Evolutionary conservation across 2,113 vertebrate species (phyloP).

Genomic region (Tylochromis polylepis): DNA sequence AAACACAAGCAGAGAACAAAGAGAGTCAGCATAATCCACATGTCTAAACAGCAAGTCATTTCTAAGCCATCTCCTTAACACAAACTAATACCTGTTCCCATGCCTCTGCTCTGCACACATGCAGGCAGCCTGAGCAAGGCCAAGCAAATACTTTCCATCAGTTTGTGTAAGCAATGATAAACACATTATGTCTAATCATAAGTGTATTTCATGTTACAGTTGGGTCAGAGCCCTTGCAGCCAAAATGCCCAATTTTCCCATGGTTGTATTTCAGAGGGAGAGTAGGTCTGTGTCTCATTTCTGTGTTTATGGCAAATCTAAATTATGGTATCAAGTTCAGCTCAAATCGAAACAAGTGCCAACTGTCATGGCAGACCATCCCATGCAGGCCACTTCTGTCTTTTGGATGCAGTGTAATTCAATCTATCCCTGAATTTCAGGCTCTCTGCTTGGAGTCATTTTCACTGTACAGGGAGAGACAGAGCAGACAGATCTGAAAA

Average conservation of each 20-base stretch:
- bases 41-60: background rate
- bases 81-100: conserved; percentile 10
- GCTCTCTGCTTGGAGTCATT: conserved; percentile 42
- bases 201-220: conserved; percentile 21
- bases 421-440: conserved; percentile 18
- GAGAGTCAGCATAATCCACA: background rate
- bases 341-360: conserved; percentile 29
- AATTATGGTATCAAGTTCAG: conserved; percentile 64
- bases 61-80: background rate
- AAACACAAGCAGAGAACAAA: background rate
- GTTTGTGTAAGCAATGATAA: conserved; percentile 56
- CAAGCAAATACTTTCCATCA: conserved; percentile 39
- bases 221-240: background rate
- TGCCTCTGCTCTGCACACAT: background rate
- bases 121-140: background rate
- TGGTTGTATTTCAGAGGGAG: conserved; percentile 32
- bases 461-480: conserved; percentile 3
- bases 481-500: conserved; percentile 43
- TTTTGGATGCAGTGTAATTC: conserved; percentile 46
- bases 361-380: conserved; percentile 65
- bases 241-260: conserved; percentile 39
- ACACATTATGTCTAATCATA: conserved; percentile 50
- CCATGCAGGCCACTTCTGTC: conserved; percentile 38
- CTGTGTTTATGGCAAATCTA: conserved; percentile 61
- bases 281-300: conserved; percentile 47